A percentile compares a stretch with the other conserved stretches of the same genome.
These are phyloP conservation scores for Rynchops niger DNA, from an alignment of 2,113 vertebrate species.

Conservation along the genomic window DNA sequence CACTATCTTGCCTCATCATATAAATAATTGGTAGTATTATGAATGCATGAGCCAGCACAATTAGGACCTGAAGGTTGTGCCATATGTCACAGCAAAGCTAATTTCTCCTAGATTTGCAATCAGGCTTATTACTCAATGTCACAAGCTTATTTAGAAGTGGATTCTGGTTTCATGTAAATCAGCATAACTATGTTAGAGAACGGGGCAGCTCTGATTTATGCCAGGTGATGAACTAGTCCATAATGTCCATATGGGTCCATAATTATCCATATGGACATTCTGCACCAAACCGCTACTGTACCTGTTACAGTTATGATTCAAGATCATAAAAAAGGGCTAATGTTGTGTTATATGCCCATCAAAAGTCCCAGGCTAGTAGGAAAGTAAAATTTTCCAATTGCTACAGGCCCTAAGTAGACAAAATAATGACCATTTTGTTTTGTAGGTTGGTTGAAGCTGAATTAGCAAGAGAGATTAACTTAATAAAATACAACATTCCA, in stretches of 20 bases:
- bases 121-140: background rate
- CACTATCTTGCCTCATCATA: background rate
- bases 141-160: background rate
- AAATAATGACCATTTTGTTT: background rate
- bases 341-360: background rate
- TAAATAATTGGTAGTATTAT: constrained; percentile 20
- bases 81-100: constrained; percentile 33
- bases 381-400: background rate
- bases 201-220: background rate
- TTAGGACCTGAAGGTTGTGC: constrained; percentile 35
- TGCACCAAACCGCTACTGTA: background rate
- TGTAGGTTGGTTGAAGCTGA: background rate
- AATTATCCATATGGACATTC: background rate
- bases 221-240: background rate
- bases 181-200: background rate
- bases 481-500: background rate
- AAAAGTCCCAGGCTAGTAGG: background rate
- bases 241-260: background rate
- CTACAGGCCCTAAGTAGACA: background rate
- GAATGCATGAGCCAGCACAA: constrained; percentile 48
- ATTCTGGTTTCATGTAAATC: background rate
- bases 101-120: constrained; percentile 6
- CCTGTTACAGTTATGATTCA: background rate
- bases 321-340: background rate
- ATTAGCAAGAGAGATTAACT: background rate